These are phyloP conservation scores for Phyto melanocephala DNA, from an alignment of 2,888 invertebrate species.

Conservation along the genomic window DNA sequence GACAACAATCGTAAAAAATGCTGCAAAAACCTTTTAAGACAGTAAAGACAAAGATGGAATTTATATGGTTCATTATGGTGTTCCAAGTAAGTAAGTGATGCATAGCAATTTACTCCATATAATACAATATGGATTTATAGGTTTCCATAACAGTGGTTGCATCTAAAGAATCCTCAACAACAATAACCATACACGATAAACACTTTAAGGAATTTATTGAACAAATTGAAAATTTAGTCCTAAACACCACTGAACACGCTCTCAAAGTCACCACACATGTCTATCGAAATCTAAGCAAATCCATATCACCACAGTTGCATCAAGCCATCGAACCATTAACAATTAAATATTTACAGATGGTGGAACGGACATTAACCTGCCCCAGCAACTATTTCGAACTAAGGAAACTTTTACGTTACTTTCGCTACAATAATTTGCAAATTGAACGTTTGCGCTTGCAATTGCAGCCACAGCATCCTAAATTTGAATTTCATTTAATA, in stretches of 20 bases:
- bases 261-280: slow-evolving; percentile 59
- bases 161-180: not conserved
- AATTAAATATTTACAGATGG: slow-evolving; percentile 54
- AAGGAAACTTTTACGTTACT: slow-evolving; percentile 62
- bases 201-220: slow-evolving; percentile 58
- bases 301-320: slow-evolving; percentile 44
- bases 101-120: slow-evolving; percentile 14
- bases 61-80: slow-evolving; percentile 28
- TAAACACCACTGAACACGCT: slow-evolving; percentile 65
- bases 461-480: slow-evolving; percentile 43
- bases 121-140: slow-evolving; percentile 39
- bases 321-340: slow-evolving; percentile 52
- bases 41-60: slow-evolving; percentile 52
- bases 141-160: slow-evolving; percentile 31
- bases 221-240: slow-evolving; percentile 62
- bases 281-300: slow-evolving; percentile 61
- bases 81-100: slow-evolving; percentile 49
- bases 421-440: slow-evolving; percentile 61
- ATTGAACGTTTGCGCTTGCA: slow-evolving; percentile 61
- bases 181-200: not conserved
- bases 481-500: slow-evolving; percentile 66
- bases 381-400: slow-evolving; percentile 59
- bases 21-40: slow-evolving; percentile 22
- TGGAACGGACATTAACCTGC: slow-evolving; percentile 35
- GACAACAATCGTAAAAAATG: not conserved